Evolutionary conservation across 2,113 vertebrate species (phyloP), one percentile per base, ranked within the genome.

Genomic region (Cnemophilus loriae): DNA sequence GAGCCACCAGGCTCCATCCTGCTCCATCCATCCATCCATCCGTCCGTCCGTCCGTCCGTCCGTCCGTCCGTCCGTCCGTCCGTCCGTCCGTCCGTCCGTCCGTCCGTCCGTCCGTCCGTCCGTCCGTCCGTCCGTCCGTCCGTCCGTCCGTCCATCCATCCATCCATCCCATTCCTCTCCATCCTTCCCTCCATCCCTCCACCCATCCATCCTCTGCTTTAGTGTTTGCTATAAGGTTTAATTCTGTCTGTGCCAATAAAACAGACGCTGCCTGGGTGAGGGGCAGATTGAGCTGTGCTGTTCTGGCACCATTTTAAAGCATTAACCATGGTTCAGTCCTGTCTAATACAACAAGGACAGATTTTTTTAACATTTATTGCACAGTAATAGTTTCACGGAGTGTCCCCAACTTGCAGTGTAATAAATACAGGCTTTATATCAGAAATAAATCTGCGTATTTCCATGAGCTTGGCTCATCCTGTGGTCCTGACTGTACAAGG

Each of bases 211-310:
- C 13, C 65, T 21, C 6, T 11, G 28, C 55, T 12, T 22, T 10
- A 7, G 5, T 11, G 28, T 49, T 33, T 44, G 6, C n/a, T 16
- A 2, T 4, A 4, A 37, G 59, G 27, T 74, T 52, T 17, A 9
- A 37, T 15, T 2, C 21, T 16, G 11, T 1, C 9, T 6, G 3
- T 13, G 46, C 27, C 79, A 27, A 3, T 12, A 6, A 16, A 15
- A 4, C 14, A 5, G 5, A 14, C 55, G 2, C 1, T 1, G 7
- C 10, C 39, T 20, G 60, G 22, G 13, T 24, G 13, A 70, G n/a
- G 49, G 64, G 84, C 56, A 50, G 87, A 47, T 5, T 19, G 61
- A 75, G 77, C 47, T 50, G 16, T 9, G 52, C 56, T 19, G 2
- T 30, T n/a, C 44, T 63, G 57, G 78, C 77, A 55, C 21, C 4